phyloP scores from a whole-genome alignment of 2,113 vertebrate species.

The Lophura nycthemera region DNA sequence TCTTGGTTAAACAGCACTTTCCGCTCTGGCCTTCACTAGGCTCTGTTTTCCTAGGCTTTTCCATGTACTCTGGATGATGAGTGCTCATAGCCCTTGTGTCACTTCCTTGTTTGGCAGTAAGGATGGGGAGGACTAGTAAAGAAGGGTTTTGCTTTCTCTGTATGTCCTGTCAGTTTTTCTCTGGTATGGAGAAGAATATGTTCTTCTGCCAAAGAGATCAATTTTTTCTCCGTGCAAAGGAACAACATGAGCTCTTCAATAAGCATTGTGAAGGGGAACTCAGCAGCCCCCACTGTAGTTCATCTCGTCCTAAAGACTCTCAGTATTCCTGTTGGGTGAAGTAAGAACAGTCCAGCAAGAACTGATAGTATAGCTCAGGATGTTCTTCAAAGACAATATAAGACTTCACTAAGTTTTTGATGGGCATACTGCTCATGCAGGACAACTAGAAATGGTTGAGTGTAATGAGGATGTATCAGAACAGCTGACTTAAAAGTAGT shows the following conservation, averaged over 20 bases:
- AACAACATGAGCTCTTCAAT: background rate
- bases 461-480: background rate
- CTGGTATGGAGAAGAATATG: background rate
- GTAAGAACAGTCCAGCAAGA: background rate
- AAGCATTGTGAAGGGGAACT: accelerated
- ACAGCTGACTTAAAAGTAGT: background rate
- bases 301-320: background rate
- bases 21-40: background rate
- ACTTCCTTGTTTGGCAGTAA: background rate
- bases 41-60: background rate
- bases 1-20: background rate
- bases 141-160: background rate
- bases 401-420: background rate
- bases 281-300: background rate
- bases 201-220: background rate
- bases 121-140: background rate
- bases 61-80: background rate
- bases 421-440: background rate
- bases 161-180: background rate
- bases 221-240: background rate
- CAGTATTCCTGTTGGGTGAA: background rate
- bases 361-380: background rate
- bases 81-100: background rate
- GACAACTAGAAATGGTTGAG: background rate
- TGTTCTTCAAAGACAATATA: background rate